phyloP scores from a whole-genome alignment of 2,888 invertebrate species.

The Orchesellides sinensis region DNA sequence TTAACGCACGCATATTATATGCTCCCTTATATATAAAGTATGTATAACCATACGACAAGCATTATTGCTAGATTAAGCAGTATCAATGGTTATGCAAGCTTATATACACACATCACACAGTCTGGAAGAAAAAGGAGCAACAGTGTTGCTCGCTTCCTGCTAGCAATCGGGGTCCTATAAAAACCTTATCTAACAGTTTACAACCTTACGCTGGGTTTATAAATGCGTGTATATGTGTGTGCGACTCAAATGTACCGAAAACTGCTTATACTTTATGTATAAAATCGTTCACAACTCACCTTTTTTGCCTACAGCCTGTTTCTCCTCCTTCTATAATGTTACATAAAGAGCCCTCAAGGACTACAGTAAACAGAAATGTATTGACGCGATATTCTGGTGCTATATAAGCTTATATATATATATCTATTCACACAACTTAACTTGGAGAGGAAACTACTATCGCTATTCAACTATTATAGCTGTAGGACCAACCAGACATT shows the following conservation, averaged over 20 bases:
- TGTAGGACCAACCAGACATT: background rate
- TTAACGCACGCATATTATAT: background rate
- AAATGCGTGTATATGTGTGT: background rate
- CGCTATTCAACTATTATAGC: slow-evolving; percentile 10
- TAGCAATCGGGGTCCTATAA: slow-evolving; percentile 19
- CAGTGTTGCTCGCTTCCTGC: slow-evolving; percentile 41
- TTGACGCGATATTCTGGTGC: too few relatives aligned
- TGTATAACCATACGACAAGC: slow-evolving; percentile 8
- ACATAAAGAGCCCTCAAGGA: slow-evolving; percentile 64
- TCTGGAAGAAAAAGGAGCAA: slow-evolving; percentile 33
- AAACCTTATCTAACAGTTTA: slow-evolving; percentile 46
- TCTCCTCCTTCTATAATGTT: slow-evolving; percentile 31
- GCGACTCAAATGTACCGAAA: background rate
- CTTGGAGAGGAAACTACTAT: too few relatives aligned
- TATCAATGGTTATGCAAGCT: too few relatives aligned
- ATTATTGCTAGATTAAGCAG: slow-evolving; percentile 57
- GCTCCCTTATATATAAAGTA: slow-evolving; percentile 1
- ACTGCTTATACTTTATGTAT: background rate
- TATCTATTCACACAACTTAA: too few relatives aligned
- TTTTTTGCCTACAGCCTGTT: slow-evolving; percentile 8
- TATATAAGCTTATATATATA: too few relatives aligned
- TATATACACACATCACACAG: too few relatives aligned
- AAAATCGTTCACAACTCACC: background rate
- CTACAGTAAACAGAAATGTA: slow-evolving; percentile 52
- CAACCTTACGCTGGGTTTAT: slow-evolving; percentile 4